Conservation (phyloP, 2,797 vertebrate species). For the Scleropages formosus region DNA sequence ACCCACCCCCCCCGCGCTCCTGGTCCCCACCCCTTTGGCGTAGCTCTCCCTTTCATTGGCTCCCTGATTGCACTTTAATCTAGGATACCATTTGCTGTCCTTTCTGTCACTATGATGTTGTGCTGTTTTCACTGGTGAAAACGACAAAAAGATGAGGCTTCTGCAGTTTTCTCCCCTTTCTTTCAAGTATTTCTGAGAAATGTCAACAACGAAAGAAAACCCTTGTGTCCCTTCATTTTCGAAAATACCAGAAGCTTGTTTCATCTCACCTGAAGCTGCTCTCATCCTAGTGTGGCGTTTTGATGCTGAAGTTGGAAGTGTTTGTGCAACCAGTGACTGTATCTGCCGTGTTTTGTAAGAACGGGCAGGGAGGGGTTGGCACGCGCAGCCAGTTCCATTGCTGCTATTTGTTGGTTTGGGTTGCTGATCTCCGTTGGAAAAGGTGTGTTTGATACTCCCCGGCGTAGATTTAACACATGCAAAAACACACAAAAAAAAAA, state of each 20-base stretch:
- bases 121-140: conserved; percentile 55
- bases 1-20: too few species aligned
- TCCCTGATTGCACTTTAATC: conserved; percentile 89
- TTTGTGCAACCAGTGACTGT: conserved; percentile 40
- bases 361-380: background rate
- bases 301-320: conserved; percentile 35
- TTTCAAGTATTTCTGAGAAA: conserved; percentile 50
- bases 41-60: conserved; percentile 77
- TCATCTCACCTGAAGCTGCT: conserved; percentile 13
- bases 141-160: conserved; percentile 42
- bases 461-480: background rate
- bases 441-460: conserved; percentile 2
- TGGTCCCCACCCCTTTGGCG: conserved; percentile 65
- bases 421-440: too few species aligned
- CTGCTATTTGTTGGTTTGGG: conserved; percentile 29
- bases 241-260: conserved; percentile 33
- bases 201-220: conserved; percentile 38
- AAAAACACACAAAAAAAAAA: background rate
- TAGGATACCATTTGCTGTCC: conserved; percentile 59
- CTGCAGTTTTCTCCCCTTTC: conserved; percentile 34
- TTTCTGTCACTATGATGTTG: conserved; percentile 47
- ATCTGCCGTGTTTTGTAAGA: conserved; percentile 2
- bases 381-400: conserved; percentile 28
- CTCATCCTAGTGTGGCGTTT: background rate
- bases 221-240: conserved; percentile 34